Percentiles rank a stretch among this genome's conserved stretches.
Conservation (phyloP, 2,888 invertebrate species). For the Scaptomyza reducta region DNA sequence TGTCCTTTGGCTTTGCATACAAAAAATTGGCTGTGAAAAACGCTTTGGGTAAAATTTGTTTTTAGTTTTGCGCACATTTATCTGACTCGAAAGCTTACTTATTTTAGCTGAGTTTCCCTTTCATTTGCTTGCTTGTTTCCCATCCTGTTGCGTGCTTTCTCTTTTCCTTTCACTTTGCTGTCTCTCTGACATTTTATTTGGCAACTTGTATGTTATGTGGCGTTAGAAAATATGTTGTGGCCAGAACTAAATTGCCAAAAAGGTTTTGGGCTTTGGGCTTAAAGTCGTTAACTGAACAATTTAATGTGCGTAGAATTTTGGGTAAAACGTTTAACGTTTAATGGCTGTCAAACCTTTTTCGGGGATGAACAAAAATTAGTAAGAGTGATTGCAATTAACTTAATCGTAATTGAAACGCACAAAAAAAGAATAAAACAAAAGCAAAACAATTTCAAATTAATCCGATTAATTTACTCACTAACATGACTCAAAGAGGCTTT, state of each 20-base stretch:
- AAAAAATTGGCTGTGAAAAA: slow-evolving; percentile 81
- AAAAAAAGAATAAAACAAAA: slow-evolving; percentile 7
- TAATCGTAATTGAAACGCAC: slow-evolving; percentile 20
- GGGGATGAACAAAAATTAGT: slow-evolving; percentile 18
- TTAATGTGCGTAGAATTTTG: too few relatives aligned
- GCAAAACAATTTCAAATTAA: slow-evolving; percentile 30
- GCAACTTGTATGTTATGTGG: slow-evolving; percentile 18
- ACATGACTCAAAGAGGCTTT: slow-evolving; percentile 24
- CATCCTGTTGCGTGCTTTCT: slow-evolving; percentile 40
- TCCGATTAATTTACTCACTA: slow-evolving; percentile 55
- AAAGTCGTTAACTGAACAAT: background rate
- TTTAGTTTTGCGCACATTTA: slow-evolving; percentile 60
- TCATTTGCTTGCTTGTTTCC: slow-evolving; percentile 15
- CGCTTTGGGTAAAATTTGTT: slow-evolving; percentile 75
- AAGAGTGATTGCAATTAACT: slow-evolving; percentile 32
- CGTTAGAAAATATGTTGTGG: slow-evolving; percentile 25
- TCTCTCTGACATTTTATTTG: slow-evolving; percentile 26
- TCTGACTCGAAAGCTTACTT: slow-evolving; percentile 21
- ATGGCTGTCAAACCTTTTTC: slow-evolving; percentile 19
- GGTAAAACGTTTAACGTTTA: slow-evolving; percentile 15
- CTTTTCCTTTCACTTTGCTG: slow-evolving; percentile 16
- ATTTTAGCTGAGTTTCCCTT: slow-evolving; percentile 42
- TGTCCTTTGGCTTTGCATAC: slow-evolving; percentile 75
- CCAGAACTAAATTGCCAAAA: slow-evolving; percentile 30
- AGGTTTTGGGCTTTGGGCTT: slow-evolving; percentile 1